These are phyloP conservation scores for Amniataba percoides DNA, from an alignment of 2,797 vertebrate species.

Conservation along the genomic window DNA sequence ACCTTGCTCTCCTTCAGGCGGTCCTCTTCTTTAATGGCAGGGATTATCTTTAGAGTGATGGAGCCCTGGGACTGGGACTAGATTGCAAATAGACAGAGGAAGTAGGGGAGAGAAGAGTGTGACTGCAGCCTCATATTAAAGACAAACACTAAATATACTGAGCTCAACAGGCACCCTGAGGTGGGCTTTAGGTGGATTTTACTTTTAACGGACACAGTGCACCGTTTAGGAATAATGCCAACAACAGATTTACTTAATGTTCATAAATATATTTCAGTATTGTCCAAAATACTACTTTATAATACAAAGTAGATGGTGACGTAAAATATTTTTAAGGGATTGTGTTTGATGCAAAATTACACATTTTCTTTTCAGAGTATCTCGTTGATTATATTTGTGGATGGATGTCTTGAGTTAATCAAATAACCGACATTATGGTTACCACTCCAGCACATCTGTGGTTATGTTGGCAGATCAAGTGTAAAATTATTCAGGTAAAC, in stretches of 20 bases:
- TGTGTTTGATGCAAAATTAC: too few relatives aligned
- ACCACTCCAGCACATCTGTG: too few relatives aligned
- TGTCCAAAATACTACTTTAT: neutral
- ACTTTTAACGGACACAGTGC: neutral
- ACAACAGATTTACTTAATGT: neutral
- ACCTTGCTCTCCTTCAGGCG: slow-evolving; percentile 94
- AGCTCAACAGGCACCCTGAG: slow-evolving; percentile 6
- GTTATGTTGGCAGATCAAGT: neutral
- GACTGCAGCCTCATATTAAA: slow-evolving; percentile 26
- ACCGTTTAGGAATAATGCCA: neutral
- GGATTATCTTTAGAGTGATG: slow-evolving; percentile 97
- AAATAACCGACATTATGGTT: neutral
- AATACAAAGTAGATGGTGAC: neutral
- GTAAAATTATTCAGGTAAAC: too few relatives aligned
- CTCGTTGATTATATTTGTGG: neutral
- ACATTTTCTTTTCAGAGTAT: neutral
- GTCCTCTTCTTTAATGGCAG: slow-evolving; percentile 94
- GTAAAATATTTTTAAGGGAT: too few relatives aligned
- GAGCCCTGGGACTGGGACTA: slow-evolving; percentile 97
- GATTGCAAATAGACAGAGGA: slow-evolving; percentile 52
- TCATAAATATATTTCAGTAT: neutral
- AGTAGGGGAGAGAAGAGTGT: neutral
- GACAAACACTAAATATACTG: slow-evolving; percentile 17
- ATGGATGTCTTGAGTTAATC: neutral
- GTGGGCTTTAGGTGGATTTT: neutral